These are phyloP conservation scores for Stictonetta naevosa DNA, from an alignment of 2,113 vertebrate species.

Conservation along the genomic window DNA sequence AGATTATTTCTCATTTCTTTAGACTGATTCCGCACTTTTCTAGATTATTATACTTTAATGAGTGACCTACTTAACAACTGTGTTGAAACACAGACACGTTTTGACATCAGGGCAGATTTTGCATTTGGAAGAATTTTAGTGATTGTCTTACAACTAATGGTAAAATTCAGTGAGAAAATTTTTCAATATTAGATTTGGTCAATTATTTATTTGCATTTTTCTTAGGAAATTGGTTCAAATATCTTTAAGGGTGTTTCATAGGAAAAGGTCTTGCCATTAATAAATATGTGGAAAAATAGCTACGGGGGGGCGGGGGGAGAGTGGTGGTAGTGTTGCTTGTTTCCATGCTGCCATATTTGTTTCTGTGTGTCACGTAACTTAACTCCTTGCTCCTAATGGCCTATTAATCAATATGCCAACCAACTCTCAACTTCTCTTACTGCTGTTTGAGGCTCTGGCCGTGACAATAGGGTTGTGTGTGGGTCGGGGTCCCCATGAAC, in stretches of 20 bases:
- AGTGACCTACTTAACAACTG: neutral
- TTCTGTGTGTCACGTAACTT: neutral
- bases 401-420: neutral
- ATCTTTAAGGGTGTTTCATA: neutral
- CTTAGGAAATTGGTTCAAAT: neutral
- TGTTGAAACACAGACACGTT: neutral
- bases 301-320: neutral
- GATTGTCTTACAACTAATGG: neutral
- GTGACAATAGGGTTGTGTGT: fast-evolving
- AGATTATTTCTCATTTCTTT: neutral
- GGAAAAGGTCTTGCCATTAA: neutral
- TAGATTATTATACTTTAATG: neutral
- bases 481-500: neutral
- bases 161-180: neutral
- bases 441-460: fast-evolving
- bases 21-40: neutral
- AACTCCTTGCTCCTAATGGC: neutral
- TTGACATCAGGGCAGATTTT: neutral
- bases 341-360: neutral
- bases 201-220: neutral
- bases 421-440: neutral
- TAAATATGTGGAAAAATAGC: neutral
- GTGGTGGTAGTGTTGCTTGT: neutral
- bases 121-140: neutral
- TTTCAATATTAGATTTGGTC: neutral